Base-by-base conservation (phyloP, 1,140 invertebrate species). In the Drosophila simulans region DNA sequence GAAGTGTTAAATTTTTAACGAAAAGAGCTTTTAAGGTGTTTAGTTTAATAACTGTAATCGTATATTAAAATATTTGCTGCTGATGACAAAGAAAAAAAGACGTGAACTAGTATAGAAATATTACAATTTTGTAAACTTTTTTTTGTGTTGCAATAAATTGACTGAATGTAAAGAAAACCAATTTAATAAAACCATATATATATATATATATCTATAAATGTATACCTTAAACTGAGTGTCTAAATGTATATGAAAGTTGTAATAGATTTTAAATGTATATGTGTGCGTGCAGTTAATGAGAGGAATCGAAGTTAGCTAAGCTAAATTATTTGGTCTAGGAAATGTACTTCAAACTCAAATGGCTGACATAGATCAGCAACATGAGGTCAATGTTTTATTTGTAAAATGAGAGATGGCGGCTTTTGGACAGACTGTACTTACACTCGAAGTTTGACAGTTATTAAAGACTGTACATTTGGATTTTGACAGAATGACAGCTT, bases 81-180 rank as follows among this genome's bases (percentile, higher is more conserved):
- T 66, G 59, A 51, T 25, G 55, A 27, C 20, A 13, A 40, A 31
- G 40, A 42, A 35, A 48, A 48, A 37, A 70, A 39, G 49, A 55
- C 58, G 63, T 66, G 65, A 70, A 37, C 45, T 45, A 51, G 25
- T 37, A 22, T 57, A 51, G 39, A 46, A 48, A 46, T 37, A n/a
- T 34, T 25, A 51, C 27, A 17, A 25, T 37, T 54, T 54, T 53
- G 35, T 70, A 27, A 52, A 46, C 34, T 56, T 73, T 51, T 71
- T 64, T 55, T 73, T 64, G 66, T 82, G 74, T 86, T 86, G 83
- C 83, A 82, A 86, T 86, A 45, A 81, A 86, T 88, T 86, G 82
- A 86, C 82, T 86, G 82, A 86, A 82, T 86, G 70, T 80, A 82
- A 75, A 68, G 66, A 43, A 59, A 53, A 43, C 12, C 45, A 37